phyloP scores from a whole-genome alignment of 2,888 invertebrate species.

The Ectemnius lituratus region DNA sequence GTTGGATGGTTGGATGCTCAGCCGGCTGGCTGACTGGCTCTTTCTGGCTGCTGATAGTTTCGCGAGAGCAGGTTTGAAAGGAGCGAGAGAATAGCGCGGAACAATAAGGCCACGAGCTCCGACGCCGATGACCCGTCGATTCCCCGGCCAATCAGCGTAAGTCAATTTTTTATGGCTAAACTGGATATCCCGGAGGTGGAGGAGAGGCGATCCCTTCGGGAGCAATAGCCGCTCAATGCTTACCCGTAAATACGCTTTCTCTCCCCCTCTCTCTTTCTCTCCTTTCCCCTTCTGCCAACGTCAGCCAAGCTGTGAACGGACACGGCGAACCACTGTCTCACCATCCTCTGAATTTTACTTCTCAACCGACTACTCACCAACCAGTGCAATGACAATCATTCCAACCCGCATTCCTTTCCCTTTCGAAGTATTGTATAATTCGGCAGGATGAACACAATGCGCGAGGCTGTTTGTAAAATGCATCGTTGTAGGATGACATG shows the following conservation, averaged over 20 bases:
- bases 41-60: constrained; percentile 1
- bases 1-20: no score
- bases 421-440: constrained; percentile 15
- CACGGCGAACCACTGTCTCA: constrained; percentile 2
- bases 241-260: constrained; percentile 7
- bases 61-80: not conserved
- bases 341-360: constrained; percentile 2
- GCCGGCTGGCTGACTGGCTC: no score
- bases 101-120: constrained; percentile 38
- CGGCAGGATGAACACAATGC: constrained; percentile 32
- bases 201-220: constrained; percentile 13
- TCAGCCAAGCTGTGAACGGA: no score
- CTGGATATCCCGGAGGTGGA: constrained; percentile 27
- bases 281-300: no score
- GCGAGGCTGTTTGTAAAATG: constrained; percentile 22
- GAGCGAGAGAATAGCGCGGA: constrained; percentile 9
- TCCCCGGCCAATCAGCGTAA: constrained; percentile 43
- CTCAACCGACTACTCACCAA: not conserved
- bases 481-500: constrained; percentile 17
- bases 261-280: no score
- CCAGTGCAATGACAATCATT: not conserved
- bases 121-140: constrained; percentile 33
- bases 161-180: constrained; percentile 42
- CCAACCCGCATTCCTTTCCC: not conserved
- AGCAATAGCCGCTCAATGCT: constrained; percentile 30